Base-by-base conservation (phyloP, 2,113 vertebrate species). In the Poeciliopsis prolifica region DNA sequence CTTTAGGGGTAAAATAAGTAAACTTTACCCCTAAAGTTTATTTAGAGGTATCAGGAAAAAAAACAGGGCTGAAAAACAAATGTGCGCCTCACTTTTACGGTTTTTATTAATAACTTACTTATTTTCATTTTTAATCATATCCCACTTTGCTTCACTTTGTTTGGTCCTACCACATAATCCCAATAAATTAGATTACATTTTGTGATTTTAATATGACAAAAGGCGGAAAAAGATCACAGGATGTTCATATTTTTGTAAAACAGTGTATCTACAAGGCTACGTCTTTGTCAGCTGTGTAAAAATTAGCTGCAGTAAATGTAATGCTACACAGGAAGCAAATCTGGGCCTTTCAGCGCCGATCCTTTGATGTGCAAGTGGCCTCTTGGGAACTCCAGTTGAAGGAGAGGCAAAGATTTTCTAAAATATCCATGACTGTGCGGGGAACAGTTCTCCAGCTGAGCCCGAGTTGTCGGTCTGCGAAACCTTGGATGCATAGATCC, bases 341-440 rank as follows among this genome's bases (percentile, higher is more conserved):
- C 63, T 66, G 79, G 75, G 51, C 79, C 70, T 87, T 86, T 76
- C 26, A 72, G 77, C 80, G 83, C 80, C 13, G 3, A 40, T 62
- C 69, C 88, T 88, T 90, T 91, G 89, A 91, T 88, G 85, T 88
- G 82, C 63, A 73, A 75, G 72, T 68, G 84, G 80, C 86, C 89
- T 85, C 80, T 2, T 74, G 88, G 78, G 86, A 75, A 80, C 86
- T 88, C 71, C 48, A 63, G 65, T 74, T 75, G 68, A 81, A 81
- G 80, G 77, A 81, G 88, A 86, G 75, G 75, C 82, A 85, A 80
- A 87, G 76, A 3, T 67, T 26, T 51, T 48, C 24, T 35, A 70
- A 87, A 74, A 78, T 70, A 82, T 86, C 75, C 17, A 86, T 86
- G 80, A 86, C 63, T 6, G 73, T 61, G 54, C 44, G 71, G 76